Base-by-base conservation (phyloP, 2,113 vertebrate species). In the Callocephalon fimbriatum region DNA sequence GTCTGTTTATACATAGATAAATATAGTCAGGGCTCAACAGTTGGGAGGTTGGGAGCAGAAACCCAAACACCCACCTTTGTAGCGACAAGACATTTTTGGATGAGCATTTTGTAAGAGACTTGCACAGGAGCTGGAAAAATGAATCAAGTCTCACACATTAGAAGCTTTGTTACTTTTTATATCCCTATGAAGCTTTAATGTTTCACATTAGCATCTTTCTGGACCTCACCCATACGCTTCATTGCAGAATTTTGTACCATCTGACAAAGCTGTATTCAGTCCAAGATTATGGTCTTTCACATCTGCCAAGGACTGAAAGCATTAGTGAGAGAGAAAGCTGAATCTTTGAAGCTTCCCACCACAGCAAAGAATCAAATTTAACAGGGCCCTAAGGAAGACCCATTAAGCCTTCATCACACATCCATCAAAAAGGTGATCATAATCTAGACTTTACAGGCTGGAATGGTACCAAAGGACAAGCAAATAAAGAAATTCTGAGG, bases 251-350 rank as follows among this genome's bases (percentile, higher is more conserved):
- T 93, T 72, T 73, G 56, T 93, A 83, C 80, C 93, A 94, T 96
- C 94, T 96, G 95, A 96, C 84, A 89, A 87, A 88, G n/a, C 68
- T 96, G 70, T 90, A 81, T n/a, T 91, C 37, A 35, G 31, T 75
- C 93, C 93, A 95, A 91, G 77, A 87, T 65, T 72, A 70, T 19
- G 27, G 79, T 72, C 53, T 91, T 84, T 81, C 56, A 80, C 80
- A 71, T 89, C 89, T 95, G 93, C 73, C 70, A 82, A 89, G 21
- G 70, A 80, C 73, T 94, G 65, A 65, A 87, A 80, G 12, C 13
- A 10, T 51, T 40, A 70, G 76, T 47, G 56, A 89, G 50, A 85
- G 35, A 73, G 25, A 73, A 90, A 58, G 19, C 15, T 51, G 35
- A 92, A 90, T 79, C 38, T 51, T 78, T 84, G 79, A 83, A 63